Percentiles rank a stretch among this genome's conserved stretches.
Evolutionary conservation across 2,888 invertebrate genomes (phyloP).

Genomic region (Smittia aterrima): DNA sequence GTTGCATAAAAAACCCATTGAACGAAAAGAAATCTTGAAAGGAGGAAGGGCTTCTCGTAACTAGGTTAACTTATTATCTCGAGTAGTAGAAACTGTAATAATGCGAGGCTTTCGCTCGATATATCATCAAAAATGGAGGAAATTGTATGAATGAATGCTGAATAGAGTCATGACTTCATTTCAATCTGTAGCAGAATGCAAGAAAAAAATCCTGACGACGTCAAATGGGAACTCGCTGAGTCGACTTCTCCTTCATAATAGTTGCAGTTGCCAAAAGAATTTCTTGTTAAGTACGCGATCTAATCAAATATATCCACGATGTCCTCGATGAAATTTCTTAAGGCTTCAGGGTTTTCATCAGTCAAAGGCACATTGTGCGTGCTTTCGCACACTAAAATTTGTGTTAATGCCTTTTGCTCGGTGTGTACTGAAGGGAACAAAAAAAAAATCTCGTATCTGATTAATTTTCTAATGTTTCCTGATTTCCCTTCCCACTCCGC

Average conservation of each 20-base stretch:
- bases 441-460: constrained; percentile 35
- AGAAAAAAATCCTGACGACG: no score
- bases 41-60: constrained; percentile 1
- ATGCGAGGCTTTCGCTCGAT: background rate
- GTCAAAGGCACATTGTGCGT: constrained; percentile 22
- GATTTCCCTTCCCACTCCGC: constrained; percentile 9
- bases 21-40: background rate
- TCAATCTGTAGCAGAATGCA: no score
- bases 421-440: constrained; percentile 3
- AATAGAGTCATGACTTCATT: no score
- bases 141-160: no score
- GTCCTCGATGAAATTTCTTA: no score
- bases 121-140: no score
- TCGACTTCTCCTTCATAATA: no score
- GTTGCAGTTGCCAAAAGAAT: no score
- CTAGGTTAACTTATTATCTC: constrained; percentile 36
- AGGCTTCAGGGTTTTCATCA: no score
- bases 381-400: constrained; percentile 28
- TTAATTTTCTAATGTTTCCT: constrained; percentile 40
- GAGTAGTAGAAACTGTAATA: background rate
- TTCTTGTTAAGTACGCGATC: no score
- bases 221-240: no score
- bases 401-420: constrained; percentile 16
- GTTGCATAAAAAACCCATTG: background rate
- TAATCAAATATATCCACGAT: no score